These are phyloP conservation scores for Antheraea mylitta DNA, from an alignment of 1,140 invertebrate genomes.

Conservation along the genomic window DNA sequence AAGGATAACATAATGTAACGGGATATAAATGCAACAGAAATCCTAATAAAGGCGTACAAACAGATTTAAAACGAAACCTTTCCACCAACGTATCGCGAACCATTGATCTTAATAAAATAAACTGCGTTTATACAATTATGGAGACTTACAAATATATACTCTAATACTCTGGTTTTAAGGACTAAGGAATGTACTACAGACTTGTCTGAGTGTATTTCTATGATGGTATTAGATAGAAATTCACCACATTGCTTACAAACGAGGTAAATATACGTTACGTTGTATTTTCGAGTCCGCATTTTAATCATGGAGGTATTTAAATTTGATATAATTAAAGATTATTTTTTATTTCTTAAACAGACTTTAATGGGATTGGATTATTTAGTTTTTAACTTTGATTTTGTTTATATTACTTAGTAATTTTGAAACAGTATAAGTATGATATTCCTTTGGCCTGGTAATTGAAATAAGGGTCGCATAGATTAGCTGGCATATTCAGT, in stretches of 20 bases:
- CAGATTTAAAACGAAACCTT: slow-evolving; percentile 27
- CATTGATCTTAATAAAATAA: slow-evolving; percentile 14
- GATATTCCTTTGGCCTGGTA: no score
- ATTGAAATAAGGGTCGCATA: no score
- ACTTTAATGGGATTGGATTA: background rate
- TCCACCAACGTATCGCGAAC: slow-evolving; percentile 20
- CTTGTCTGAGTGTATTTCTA: background rate
- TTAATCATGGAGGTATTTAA: background rate
- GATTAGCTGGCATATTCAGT: no score
- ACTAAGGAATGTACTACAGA: background rate
- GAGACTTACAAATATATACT: slow-evolving; percentile 1
- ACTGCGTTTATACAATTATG: background rate
- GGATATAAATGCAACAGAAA: slow-evolving; percentile 14
- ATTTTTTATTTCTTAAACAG: background rate
- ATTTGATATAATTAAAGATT: background rate
- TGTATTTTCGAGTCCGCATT: background rate
- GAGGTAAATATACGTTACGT: background rate
- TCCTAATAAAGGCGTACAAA: slow-evolving; percentile 28
- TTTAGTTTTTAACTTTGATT: no score
- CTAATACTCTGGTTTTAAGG: slow-evolving; percentile 1
- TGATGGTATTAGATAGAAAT: background rate
- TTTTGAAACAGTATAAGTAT: no score
- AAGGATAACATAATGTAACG: slow-evolving; percentile 2
- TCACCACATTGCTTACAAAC: background rate
- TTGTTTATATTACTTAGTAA: no score